These are phyloP conservation scores for Sebastes diaconus DNA, from an alignment of 2,797 vertebrate genomes.

Conservation along the genomic window DNA sequence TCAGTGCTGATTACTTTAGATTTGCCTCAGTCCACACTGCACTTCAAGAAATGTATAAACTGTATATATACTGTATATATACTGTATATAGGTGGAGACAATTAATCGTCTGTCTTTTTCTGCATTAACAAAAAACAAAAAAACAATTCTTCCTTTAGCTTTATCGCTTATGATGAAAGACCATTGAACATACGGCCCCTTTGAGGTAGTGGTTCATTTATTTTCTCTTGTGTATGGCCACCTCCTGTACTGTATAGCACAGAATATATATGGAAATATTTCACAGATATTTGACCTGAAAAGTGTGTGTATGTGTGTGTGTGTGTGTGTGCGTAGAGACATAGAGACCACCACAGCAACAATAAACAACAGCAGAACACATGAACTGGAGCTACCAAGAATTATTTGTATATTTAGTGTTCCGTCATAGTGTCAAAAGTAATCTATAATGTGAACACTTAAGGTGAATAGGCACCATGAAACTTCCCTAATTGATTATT, in stretches of 20 bases:
- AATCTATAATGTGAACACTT: not conserved
- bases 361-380: not conserved
- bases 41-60: not conserved
- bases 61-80: not conserved
- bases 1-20: constrained; percentile 7
- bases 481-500: no score
- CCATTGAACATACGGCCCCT: constrained; percentile 8
- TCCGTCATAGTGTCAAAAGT: not conserved
- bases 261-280: constrained; percentile 38
- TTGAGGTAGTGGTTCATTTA: constrained; percentile 50
- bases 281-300: constrained; percentile 32
- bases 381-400: not conserved
- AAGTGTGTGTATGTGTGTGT: not conserved
- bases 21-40: not conserved
- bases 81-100: not conserved
- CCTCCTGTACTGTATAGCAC: constrained; percentile 14
- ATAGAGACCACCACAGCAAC: not conserved
- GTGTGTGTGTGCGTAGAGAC: not conserved
- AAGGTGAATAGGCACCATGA: no score
- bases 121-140: constrained; percentile 25
- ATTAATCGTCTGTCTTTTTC: constrained; percentile 39
- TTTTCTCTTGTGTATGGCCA: constrained; percentile 33
- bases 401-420: not conserved
- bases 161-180: constrained; percentile 57
- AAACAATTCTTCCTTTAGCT: constrained; percentile 38